Evolutionary conservation across 2,113 vertebrate genomes (phyloP).

Genomic region (Platysteira castanea): DNA sequence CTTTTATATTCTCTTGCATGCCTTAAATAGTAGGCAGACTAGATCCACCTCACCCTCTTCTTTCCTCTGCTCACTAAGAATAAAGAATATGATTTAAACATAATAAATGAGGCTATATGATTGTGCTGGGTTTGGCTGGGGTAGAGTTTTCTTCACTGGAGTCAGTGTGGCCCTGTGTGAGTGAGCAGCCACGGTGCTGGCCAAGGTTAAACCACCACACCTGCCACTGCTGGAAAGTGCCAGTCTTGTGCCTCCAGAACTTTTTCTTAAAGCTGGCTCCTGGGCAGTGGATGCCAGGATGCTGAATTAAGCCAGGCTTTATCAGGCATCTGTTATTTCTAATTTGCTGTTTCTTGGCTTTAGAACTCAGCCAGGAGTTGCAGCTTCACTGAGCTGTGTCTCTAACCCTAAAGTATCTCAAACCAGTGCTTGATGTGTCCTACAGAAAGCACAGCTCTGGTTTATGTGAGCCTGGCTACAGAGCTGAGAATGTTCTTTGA

Average conservation of each 20-base stretch:
- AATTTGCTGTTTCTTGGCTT: background rate
- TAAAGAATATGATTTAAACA: background rate
- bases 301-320: background rate
- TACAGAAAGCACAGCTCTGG: background rate
- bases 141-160: background rate
- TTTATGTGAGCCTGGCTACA: background rate
- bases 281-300: background rate
- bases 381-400: background rate
- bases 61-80: background rate
- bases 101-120: background rate
- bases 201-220: background rate
- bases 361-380: background rate
- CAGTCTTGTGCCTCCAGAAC: background rate
- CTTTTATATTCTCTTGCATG: background rate
- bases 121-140: background rate
- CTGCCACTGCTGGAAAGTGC: background rate
- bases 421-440: background rate
- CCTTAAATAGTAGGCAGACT: background rate
- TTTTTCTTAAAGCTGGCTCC: background rate
- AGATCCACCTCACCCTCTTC: background rate
- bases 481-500: background rate
- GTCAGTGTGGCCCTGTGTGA: background rate
- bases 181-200: background rate
- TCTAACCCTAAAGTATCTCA: background rate
- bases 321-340: background rate